A percentile compares a stretch with the other conserved stretches of the same genome.
phyloP scores from a whole-genome alignment of 1,140 invertebrate genomes.

The Drosophila micromelanica region DNA sequence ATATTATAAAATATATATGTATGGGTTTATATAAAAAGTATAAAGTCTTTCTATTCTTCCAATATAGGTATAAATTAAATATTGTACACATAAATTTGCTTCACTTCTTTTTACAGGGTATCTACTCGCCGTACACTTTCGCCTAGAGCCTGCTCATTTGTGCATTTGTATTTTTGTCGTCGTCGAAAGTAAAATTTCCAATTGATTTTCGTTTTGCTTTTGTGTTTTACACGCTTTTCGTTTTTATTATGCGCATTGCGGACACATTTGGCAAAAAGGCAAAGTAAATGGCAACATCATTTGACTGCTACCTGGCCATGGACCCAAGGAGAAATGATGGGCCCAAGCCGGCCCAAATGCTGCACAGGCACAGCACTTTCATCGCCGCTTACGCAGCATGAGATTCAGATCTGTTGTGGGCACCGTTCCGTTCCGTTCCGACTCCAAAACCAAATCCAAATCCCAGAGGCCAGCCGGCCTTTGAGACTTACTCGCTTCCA shows the following conservation, averaged over 20 bases:
- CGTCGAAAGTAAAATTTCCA: slow-evolving; percentile 82
- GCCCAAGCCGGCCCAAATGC: background rate
- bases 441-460: slow-evolving; percentile 6
- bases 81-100: too few relatives aligned
- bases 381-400: slow-evolving; percentile 77
- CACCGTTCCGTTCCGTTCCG: slow-evolving; percentile 1
- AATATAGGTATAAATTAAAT: too few relatives aligned
- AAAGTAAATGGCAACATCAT: slow-evolving; percentile 64
- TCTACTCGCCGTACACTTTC: background rate
- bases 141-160: background rate
- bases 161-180: slow-evolving; percentile 51
- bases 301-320: slow-evolving; percentile 60
- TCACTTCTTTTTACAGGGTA: background rate
- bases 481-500: slow-evolving; percentile 2
- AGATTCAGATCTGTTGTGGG: slow-evolving; percentile 55
- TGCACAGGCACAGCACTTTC: slow-evolving; percentile 57
- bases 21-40: too few relatives aligned
- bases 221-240: slow-evolving; percentile 78
- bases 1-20: too few relatives aligned
- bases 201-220: slow-evolving; percentile 71
- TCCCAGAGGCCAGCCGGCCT: slow-evolving; percentile 17
- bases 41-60: too few relatives aligned
- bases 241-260: slow-evolving; percentile 74
- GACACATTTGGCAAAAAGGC: slow-evolving; percentile 57
- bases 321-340: slow-evolving; percentile 65